Evolutionary conservation across 2,888 invertebrate species (phyloP), one percentile per base, ranked within the genome.

Genomic region (Drosophila kambysellisi): DNA sequence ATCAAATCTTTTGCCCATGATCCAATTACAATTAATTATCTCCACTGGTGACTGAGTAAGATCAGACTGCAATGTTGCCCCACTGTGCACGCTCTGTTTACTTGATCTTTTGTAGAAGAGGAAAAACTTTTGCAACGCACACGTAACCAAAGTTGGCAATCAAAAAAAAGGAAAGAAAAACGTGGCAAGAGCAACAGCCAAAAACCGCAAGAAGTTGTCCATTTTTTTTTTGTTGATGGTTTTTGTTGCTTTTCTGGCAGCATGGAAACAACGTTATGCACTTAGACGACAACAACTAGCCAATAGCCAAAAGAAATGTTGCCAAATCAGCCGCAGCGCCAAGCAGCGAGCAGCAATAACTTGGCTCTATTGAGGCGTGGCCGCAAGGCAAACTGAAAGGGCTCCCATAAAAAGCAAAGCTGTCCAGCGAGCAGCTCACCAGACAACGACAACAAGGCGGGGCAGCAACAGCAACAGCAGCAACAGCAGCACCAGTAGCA

Each of bases 161-260:
- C 46, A 46, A 78, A 71, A 46, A 46, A 25, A 69, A 66, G 3
- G 25, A 25, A 25, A 25, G 25, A 25, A 25, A 25, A 25, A 25
- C 25, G 60, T 69, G 61, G 58, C 57, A 41, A 58, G 29, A 52
- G 56, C 39, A 39, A 25, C 67, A 35, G 46, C 63, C 41, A 43
- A 54, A 88, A 81, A 75, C 90, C 90, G 69, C 88, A 89, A 89
- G 83, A 88, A 85, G 90, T 88, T 88, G 79, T 74, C 71, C 81
- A 81, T 81, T 73, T 81, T 52, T 57, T 29, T 56, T 33, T 7
- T 56, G 33, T 25, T 25, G 25, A 25, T 61, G 15, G 35, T 32
- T 30, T 12, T 53, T 17, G 35, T 30, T 60, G 59, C 29, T 33
- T 25, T 32, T 58, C 33, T 50, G 37, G 17, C 37, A n/a, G 53